A percentile compares a stretch with the other conserved stretches of the same genome.
phyloP scores from a whole-genome alignment of 2,113 vertebrate genomes.

The Apistogramma diplotaenia region DNA sequence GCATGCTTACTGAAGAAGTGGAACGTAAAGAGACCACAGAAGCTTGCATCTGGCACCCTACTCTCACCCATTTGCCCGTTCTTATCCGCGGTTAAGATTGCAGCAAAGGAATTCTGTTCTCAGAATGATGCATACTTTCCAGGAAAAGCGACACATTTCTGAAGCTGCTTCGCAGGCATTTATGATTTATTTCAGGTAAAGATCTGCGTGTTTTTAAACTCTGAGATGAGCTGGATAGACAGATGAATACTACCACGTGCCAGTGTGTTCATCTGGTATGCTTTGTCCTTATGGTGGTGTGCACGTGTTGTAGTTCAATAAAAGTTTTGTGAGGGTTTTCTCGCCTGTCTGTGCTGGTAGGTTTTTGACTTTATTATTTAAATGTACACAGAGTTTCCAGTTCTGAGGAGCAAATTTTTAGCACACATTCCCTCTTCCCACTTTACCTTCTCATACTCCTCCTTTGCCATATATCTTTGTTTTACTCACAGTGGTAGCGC shows the following conservation, averaged over 20 bases:
- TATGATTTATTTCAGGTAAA: background rate
- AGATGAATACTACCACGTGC: background rate
- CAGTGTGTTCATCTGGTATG: background rate
- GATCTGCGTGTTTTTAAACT: background rate
- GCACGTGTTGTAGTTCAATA: background rate
- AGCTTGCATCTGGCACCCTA: constrained; percentile 15
- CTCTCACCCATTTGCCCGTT: background rate
- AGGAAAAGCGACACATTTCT: background rate
- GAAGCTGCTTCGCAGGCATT: background rate
- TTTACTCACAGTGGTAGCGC: constrained; percentile 80
- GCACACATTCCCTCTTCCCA: background rate
- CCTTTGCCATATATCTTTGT: background rate
- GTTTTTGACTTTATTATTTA: background rate
- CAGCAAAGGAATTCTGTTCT: constrained; percentile 13
- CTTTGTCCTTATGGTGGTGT: background rate
- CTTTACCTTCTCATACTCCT: background rate
- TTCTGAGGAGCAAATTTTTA: background rate
- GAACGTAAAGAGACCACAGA: constrained; percentile 33
- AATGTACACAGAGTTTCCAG: background rate
- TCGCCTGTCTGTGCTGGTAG: background rate
- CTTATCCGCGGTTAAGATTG: background rate
- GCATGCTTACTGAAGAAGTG: constrained; percentile 28
- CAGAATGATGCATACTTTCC: background rate
- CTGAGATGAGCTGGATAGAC: background rate
- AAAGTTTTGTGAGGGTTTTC: background rate